Base-by-base conservation (phyloP, 1,140 invertebrate genomes). In the Batillaria attramentaria region DNA sequence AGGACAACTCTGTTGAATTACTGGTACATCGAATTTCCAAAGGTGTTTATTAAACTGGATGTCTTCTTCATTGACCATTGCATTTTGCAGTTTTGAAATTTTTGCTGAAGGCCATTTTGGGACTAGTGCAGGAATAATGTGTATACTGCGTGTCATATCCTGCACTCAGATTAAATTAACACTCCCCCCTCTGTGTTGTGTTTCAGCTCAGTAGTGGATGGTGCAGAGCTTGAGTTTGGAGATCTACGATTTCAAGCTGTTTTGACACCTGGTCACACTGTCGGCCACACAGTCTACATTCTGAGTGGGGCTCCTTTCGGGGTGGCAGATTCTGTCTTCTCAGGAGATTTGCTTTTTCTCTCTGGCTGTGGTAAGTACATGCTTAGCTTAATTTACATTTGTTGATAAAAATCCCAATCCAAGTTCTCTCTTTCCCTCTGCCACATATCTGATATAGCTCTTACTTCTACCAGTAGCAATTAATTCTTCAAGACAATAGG, bases 191-290 rank as follows among this genome's bases (percentile, higher is more conserved):
- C 2, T 69, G 33, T 28, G 46, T 76, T 73, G 70, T 77, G 72
- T 82, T 84, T 28, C 72, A 89, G 87, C 69, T 65, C 77, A 65
- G 82, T 89, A 16, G 66, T 76, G 31, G 84, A 89, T 77, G 83
- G 80, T 20, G 86, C 87, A 35, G 68, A 20, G 0, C 50, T 89
- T 1, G 39, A 77, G 37, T 84, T 89, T 84, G 86, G 87, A 43
- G 77, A 72, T 39, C 65, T 89, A 39, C 79, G 76, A 10, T 88
- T 89, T 68, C 78, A 76, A 2, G 83, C 82, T 5, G 60, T 83
- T 1, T 82, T 84, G 33, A 88, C 88, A 35, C 88, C 88, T 5
- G 88, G 88, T 33, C 88, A 89, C 74, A 89, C 88, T 18, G 82
- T 86, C 13, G 88, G 87, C 33, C 88, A 89, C 74, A 82, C 88